These are phyloP conservation scores for Xestoiulus laeticollis DNA, from an alignment of 2,888 invertebrate species.

Conservation along the genomic window DNA sequence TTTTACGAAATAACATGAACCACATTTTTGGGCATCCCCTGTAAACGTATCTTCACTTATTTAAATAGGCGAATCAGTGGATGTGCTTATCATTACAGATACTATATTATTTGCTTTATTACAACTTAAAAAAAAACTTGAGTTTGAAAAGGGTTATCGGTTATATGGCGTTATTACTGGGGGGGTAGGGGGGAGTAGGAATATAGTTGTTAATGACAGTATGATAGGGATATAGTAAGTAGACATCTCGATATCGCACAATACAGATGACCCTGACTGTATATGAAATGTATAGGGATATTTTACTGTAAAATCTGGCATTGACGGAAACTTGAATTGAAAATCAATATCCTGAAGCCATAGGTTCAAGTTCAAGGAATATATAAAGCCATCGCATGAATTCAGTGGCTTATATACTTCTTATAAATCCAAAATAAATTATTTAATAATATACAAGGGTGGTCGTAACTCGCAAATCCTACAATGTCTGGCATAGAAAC, in stretches of 20 bases:
- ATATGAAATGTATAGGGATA: background rate
- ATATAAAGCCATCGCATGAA: background rate
- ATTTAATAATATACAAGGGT: background rate
- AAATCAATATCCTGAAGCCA: constrained; percentile 23
- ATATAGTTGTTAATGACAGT: background rate
- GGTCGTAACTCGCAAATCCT: background rate
- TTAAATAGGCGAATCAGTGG: too few relatives aligned
- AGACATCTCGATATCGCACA: background rate
- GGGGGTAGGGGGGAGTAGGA: too few relatives aligned
- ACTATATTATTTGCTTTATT: too few relatives aligned
- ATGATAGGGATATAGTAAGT: background rate
- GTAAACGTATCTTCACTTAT: too few relatives aligned
- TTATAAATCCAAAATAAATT: constrained; percentile 16
- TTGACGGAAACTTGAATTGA: background rate
- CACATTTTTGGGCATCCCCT: background rate
- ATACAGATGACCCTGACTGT: background rate
- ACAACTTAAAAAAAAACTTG: too few relatives aligned
- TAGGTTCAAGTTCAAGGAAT: background rate
- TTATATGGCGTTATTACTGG: too few relatives aligned
- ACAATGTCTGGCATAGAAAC: background rate
- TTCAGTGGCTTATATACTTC: background rate
- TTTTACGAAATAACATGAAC: too few relatives aligned
- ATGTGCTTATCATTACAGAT: too few relatives aligned
- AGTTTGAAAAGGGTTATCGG: too few relatives aligned
- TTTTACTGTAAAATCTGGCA: background rate